phyloP scores from a whole-genome alignment of 2,888 invertebrate genomes.

The Nebria salina region DNA sequence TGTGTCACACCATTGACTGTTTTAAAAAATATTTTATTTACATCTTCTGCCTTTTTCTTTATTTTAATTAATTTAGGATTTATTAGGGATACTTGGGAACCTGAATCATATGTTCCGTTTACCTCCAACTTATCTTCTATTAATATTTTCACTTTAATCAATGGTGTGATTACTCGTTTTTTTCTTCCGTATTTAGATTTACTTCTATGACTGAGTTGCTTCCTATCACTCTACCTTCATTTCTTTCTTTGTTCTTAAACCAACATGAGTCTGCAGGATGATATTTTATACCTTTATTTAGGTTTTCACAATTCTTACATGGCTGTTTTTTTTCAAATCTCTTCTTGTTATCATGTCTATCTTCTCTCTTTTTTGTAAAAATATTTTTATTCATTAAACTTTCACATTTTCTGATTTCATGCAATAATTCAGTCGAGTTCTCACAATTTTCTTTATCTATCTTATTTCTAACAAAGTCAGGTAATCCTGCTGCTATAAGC shows the following conservation, averaged over 20 bases:
- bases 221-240: slow-evolving; percentile 39
- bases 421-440: slow-evolving; percentile 37
- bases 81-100: slow-evolving; percentile 50
- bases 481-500: slow-evolving; percentile 50
- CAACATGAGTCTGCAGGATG: slow-evolving; percentile 48
- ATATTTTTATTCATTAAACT: slow-evolving; percentile 25
- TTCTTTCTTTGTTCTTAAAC: slow-evolving; percentile 47
- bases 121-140: slow-evolving; percentile 45
- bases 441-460: slow-evolving; percentile 49
- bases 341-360: slow-evolving; percentile 7
- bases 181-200: slow-evolving; percentile 48
- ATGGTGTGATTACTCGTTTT: slow-evolving; percentile 51
- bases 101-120: slow-evolving; percentile 49
- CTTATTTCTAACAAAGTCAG: slow-evolving; percentile 51
- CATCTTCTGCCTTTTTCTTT: slow-evolving; percentile 48
- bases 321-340: slow-evolving; percentile 7
- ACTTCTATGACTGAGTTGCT: slow-evolving; percentile 51
- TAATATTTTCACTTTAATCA: slow-evolving; percentile 48
- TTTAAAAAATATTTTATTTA: slow-evolving; percentile 48
- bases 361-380: slow-evolving; percentile 18
- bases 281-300: no score
- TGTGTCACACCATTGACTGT: slow-evolving; percentile 51
- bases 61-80: slow-evolving; percentile 50
- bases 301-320: slow-evolving; percentile 12
- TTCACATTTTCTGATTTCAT: slow-evolving; percentile 45